phyloP scores from a whole-genome alignment of 2,113 vertebrate species.

The Ancistrus triradiatus region DNA sequence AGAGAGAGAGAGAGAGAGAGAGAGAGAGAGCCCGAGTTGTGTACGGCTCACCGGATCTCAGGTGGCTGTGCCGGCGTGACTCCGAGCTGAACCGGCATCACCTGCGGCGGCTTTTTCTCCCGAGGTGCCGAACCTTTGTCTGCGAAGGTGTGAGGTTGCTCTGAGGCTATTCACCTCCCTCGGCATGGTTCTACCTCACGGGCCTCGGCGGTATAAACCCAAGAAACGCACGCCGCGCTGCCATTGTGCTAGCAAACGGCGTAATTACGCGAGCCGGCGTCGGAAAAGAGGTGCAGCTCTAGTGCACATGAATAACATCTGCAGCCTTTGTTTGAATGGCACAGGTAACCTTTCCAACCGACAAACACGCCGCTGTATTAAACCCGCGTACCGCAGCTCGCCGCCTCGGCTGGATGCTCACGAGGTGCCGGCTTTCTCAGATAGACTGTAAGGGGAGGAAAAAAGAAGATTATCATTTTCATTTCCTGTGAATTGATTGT shows the following conservation, averaged over 20 bases:
- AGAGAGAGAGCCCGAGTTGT: too few relatives aligned
- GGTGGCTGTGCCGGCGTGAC: background rate
- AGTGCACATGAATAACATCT: constrained; percentile 9
- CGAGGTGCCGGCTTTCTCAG: background rate
- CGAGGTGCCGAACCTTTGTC: constrained; percentile 5
- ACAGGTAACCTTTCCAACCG: constrained; percentile 15
- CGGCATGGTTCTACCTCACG: constrained; percentile 11
- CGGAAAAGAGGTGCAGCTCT: background rate
- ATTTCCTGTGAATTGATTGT: constrained; percentile 29
- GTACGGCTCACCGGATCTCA: too few relatives aligned
- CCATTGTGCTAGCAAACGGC: constrained; percentile 29
- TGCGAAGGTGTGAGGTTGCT: background rate
- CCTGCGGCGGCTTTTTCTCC: constrained; percentile 12
- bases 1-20: too few relatives aligned
- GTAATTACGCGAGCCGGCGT: constrained; percentile 16
- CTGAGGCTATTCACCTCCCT: constrained; percentile 19
- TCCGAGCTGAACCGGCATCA: background rate
- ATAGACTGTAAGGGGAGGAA: constrained; percentile 10
- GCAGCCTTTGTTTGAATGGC: constrained; percentile 21
- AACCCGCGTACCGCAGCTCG: background rate
- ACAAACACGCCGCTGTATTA: background rate
- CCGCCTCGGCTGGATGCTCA: constrained; percentile 1
- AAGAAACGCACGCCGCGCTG: background rate
- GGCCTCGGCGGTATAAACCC: too few relatives aligned
- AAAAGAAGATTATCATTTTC: constrained; percentile 25